Evolutionary conservation across 37 sponge, comb jelly and placozoan species (phyloP).

Genomic region (Cliona cf. orientalis): DNA sequence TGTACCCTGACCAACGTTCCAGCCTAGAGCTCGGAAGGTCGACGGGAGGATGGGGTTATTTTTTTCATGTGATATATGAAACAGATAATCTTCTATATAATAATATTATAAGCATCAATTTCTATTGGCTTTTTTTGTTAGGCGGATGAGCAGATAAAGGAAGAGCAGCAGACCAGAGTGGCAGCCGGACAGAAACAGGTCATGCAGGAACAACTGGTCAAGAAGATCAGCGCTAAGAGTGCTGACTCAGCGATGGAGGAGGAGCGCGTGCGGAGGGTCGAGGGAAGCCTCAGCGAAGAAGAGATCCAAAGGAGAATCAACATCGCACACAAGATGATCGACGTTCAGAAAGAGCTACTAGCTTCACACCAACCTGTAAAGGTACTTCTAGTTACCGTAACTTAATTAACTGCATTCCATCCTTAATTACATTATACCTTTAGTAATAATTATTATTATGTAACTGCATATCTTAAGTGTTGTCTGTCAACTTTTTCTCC

Average conservation of each 20-base stretch:
- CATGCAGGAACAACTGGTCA: constrained; percentile 67
- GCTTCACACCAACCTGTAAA: constrained; percentile 51
- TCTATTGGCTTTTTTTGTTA: not conserved
- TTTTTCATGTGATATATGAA: no score
- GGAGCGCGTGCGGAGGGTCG: constrained; percentile 46
- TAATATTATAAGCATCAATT: no score
- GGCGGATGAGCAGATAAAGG: constrained; percentile 63
- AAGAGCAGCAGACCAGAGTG: constrained; percentile 51
- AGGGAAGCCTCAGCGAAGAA: constrained; percentile 46
- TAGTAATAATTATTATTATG: no score
- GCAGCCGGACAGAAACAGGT: constrained; percentile 47
- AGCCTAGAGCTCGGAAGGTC: no score
- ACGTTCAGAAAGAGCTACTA: constrained; percentile 71
- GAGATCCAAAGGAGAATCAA: constrained; percentile 34
- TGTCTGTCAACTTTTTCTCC: no score
- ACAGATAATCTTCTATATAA: no score
- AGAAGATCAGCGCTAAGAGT: constrained; percentile 41
- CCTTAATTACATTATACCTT: no score
- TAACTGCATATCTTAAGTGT: no score
- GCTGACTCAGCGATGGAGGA: constrained; percentile 22
- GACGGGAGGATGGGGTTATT: no score
- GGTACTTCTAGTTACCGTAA: no score
- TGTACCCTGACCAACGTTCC: no score
- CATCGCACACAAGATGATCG: constrained; percentile 54
- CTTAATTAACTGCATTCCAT: no score